Base-by-base conservation (phyloP, 2,888 invertebrate species). In the Eupeodes latifasciatus region DNA sequence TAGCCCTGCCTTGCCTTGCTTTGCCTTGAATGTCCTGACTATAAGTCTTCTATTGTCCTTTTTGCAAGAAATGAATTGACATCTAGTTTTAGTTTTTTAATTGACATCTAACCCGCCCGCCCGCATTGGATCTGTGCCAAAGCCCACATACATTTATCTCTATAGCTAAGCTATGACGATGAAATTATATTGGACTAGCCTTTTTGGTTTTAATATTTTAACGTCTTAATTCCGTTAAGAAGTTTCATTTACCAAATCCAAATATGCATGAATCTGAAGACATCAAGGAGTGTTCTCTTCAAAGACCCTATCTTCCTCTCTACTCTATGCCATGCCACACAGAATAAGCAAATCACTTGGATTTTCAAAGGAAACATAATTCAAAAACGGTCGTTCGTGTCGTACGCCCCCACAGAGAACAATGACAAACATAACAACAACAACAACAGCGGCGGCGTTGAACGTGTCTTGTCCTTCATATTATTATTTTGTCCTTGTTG, bases 391-490 rank as follows among this genome's bases (percentile, higher is more conserved):
- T 9, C 11, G 6, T 4, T 40, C 6, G 40, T 40, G 40, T 40
- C 40, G 40, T 40, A 27, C 27, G 27, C 27, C 27, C 27, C 27
- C 27, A 27, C 27, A 27, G 27, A 47, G 27, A 27, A 44, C 19
- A 14, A 19, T 10, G 64, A 19, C 44, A 12, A 27, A 5, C 5
- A 40, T 19, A 19, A 19, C n/a, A 11, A 64, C 27, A 14, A 36
- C 64, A 14, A 47, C 47, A 7, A 47, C 9, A n/a, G 51, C 11
- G n/a, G 34, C 51, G 1, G 19, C 3, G 34, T 10, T 40, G 9
- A 44, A 71, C 57, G 47, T 78, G 77, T 66, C 78, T 59, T 78
- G 77, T 66, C 78, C 66, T 78, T 77, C 51, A 76, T 69, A 76
- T 67, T 55, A 57, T 61, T 62, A 40, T 61, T 62, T 71, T 71